Base-by-base conservation (phyloP, 2,888 invertebrate species). In the Mesorhabditis belari region DNA sequence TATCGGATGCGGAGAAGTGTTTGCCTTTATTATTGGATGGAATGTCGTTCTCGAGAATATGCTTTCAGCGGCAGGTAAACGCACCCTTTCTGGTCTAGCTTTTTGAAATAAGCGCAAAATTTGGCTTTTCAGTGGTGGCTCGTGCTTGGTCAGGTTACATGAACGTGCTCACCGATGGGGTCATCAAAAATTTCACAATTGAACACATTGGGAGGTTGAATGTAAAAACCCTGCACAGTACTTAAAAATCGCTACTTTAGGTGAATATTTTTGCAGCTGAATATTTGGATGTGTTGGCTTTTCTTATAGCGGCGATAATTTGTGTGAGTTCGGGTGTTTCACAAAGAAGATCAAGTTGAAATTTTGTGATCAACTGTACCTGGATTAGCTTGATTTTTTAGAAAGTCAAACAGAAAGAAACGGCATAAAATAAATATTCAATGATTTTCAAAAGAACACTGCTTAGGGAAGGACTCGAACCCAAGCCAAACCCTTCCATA, bases 1-100 rank as follows among this genome's bases (percentile, higher is more conserved):
- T 84, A 91, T 92, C 67, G 90, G 92, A 3, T 91, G 93, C 62
- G 93, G 93, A 53, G 93, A 93, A 83, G 90, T 93, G 82, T 88
- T 92, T 80, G 93, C 93, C 63, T 93, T 93, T 84, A 87, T 93
- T n/a, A 70, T 80, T 2, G 80, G 80, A 5, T 78, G 79, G 79
- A 77, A 72, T 64, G 65, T 77, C 49, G 56, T 77, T 1, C 60
- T 80, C 55, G 91, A 91, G 81, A 90, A 91, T 82, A 87, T 90
- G 24, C 90, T 91, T 65, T 91, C 57, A 21, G 56, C 61, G 0
- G 61, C 61, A 5, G 61, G 61, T 61, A 24, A 51, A 35, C 5
- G 12, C 54, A 21, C 23, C 6, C 23, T 54, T 54, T 35, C n/a
- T n/a, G n/a, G n/a, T n/a, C n/a, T n/a, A n/a, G n/a, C n/a, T n/a